Percentiles rank a stretch among this genome's conserved stretches.
Conservation (phyloP, 2,797 vertebrate genomes). For the Pelochelys cantorii region DNA sequence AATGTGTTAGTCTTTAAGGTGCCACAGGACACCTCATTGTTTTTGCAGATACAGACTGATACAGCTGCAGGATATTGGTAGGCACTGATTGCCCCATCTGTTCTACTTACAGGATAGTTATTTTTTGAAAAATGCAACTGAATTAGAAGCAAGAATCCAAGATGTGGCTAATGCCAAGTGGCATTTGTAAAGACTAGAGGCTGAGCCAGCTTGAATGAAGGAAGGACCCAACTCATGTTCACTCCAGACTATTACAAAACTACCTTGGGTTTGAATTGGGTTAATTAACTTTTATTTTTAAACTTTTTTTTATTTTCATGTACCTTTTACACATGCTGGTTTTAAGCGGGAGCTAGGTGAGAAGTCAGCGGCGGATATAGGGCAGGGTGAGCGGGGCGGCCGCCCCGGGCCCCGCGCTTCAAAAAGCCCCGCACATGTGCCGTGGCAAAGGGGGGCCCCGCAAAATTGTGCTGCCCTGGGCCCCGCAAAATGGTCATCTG, state of each 20-base stretch:
- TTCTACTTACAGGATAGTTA: constrained; percentile 63
- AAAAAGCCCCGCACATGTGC: no score
- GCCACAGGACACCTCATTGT: no score
- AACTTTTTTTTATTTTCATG: constrained; percentile 23
- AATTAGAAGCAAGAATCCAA: constrained; percentile 58
- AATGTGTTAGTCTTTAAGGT: no score
- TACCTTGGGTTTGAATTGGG: constrained; percentile 17
- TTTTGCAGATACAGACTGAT: no score
- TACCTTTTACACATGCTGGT: background rate
- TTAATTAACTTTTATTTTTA: constrained; percentile 53
- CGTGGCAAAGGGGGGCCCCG: no score
- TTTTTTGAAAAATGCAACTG: constrained; percentile 60
- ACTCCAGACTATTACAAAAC: constrained; percentile 29
- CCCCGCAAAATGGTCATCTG: no score
- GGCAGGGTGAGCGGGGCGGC: no score
- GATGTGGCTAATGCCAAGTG: constrained; percentile 61
- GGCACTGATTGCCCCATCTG: constrained; percentile 71
- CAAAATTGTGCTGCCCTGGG: no score
- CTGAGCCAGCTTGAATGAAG: constrained; percentile 25
- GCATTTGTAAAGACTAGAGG: constrained; percentile 62
- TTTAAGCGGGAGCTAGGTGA: constrained; percentile 26
- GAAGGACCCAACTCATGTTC: constrained; percentile 32
- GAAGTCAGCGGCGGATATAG: no score
- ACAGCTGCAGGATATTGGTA: background rate
- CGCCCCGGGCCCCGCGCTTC: no score